Evolutionary conservation across 2,797 vertebrate genomes (phyloP), one percentile per base, ranked within the genome.

Genomic region (Mastacembelus armatus): DNA sequence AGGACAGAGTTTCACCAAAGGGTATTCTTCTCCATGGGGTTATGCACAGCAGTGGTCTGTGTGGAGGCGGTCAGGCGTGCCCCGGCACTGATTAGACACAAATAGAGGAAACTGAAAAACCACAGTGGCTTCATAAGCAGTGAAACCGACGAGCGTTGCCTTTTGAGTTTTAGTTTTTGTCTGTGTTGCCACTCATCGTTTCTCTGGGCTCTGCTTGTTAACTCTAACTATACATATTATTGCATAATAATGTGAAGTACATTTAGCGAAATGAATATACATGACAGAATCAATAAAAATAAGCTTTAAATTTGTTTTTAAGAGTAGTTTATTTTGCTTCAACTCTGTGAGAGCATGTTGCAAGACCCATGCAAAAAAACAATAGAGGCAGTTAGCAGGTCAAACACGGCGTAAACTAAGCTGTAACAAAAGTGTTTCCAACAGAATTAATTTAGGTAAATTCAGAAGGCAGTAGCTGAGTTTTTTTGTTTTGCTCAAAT

Each of bases 91-190:
- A 89, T 92, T 88, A 84, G 71, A 87, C 83, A 84, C 89, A 85
- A 90, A 88, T 78, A 77, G 78, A 88, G 80, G 83, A 86, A 85
- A 84, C 75, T 69, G 77, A 87, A 89, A 90, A 89, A 88, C 84
- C 87, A 82, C 83, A 61, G 61, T 21, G 77, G 71, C 67, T 77
- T 80, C 16, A 14, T 72, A 52, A 74, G 67, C 71, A 64, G 47
- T 45, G 38, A 40, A 65, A 69, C 65, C 30, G 58, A 84, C 62
- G 59, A n/a, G 43, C 42, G 75, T 50, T 55, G 35, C 44, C 19
- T 68, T n/a, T 56, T 52, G 40, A 62, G 66, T 64, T 67, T 39
- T 36, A 4, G 16, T 38, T 16, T 52, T 65, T 58, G 60, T 51
- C 65, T 42, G 2, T 1, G 40, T 67, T 38, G 33, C 59, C 30